Conservation (phyloP, 2,113 vertebrate genomes). For the Notothenia rossii region DNA sequence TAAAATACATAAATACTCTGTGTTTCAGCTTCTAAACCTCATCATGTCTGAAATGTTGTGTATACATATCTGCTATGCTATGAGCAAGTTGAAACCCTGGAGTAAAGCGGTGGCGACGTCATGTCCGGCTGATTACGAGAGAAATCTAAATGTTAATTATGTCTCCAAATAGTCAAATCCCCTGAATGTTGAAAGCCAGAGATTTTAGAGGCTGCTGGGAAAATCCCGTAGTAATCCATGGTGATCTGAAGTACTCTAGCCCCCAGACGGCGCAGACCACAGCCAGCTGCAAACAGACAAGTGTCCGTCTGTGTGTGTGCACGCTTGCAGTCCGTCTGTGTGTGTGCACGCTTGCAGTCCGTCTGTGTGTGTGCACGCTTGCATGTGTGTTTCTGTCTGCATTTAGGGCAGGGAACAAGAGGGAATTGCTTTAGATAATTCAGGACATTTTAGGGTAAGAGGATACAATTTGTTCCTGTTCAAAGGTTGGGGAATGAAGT, state of each 20-base stretch:
- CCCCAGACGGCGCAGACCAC: conserved; percentile 50
- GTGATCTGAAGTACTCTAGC: conserved; percentile 63
- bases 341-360: conserved; percentile 3
- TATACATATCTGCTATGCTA: background rate
- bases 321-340: background rate
- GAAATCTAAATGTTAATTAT: conserved; percentile 73
- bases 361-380: conserved; percentile 15
- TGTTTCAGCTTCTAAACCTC: background rate
- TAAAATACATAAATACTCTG: background rate
- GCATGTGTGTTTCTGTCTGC: conserved; percentile 32
- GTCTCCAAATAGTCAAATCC: conserved; percentile 68
- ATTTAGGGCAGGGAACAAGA: conserved; percentile 39
- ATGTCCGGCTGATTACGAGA: conserved; percentile 29
- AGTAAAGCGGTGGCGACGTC: conserved; percentile 25
- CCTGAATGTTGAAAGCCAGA: conserved; percentile 73
- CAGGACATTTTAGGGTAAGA: conserved; percentile 59
- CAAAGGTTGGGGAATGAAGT: conserved; percentile 49
- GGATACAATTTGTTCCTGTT: conserved; percentile 50
- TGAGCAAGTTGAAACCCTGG: conserved; percentile 7
- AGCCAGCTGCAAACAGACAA: conserved; percentile 58
- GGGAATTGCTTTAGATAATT: conserved; percentile 67
- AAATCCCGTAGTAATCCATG: conserved; percentile 74
- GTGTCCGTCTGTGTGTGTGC: conserved; percentile 24
- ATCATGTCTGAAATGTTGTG: conserved; percentile 20
- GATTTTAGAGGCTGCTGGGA: conserved; percentile 64